These are phyloP conservation scores for Ochotona princeps DNA, from an alignment of 2,113 vertebrate species.

Conservation along the genomic window DNA sequence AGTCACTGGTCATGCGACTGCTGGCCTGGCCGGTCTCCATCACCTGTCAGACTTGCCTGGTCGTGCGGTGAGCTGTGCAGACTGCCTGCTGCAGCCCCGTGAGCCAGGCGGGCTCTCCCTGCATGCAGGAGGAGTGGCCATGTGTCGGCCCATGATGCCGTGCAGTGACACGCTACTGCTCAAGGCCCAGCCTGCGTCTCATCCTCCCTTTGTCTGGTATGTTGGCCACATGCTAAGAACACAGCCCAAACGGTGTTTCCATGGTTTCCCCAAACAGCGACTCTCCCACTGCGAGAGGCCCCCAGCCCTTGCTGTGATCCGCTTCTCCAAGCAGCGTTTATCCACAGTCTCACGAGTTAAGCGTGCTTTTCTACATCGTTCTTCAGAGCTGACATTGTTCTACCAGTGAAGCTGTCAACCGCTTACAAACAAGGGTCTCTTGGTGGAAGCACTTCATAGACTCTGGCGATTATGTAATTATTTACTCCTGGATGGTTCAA, in stretches of 20 bases:
- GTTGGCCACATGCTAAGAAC: background rate
- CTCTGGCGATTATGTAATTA: background rate
- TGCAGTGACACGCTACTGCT: fast-evolving
- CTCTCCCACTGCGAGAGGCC: fast-evolving
- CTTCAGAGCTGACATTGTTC: too few relatives aligned
- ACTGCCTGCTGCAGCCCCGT: background rate
- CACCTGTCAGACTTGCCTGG: too few relatives aligned
- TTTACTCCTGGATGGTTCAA: fast-evolving
- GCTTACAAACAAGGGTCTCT: background rate
- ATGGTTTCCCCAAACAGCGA: fast-evolving
- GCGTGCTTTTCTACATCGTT: background rate
- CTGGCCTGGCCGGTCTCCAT: too few relatives aligned
- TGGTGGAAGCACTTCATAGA: fast-evolving
- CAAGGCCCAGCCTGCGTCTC: background rate
- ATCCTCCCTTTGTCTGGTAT: background rate
- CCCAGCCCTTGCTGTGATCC: fast-evolving
- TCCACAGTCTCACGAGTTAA: fast-evolving
- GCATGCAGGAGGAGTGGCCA: fast-evolving
- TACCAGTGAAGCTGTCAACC: background rate
- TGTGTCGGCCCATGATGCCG: fast-evolving
- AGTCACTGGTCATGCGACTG: too few relatives aligned
- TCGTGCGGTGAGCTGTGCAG: too few relatives aligned
- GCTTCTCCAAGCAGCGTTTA: fast-evolving
- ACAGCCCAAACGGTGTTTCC: background rate
- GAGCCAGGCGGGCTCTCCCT: background rate